Evolutionary conservation across 2,888 invertebrate genomes (phyloP).

Genomic region (Hermodice carunculata): DNA sequence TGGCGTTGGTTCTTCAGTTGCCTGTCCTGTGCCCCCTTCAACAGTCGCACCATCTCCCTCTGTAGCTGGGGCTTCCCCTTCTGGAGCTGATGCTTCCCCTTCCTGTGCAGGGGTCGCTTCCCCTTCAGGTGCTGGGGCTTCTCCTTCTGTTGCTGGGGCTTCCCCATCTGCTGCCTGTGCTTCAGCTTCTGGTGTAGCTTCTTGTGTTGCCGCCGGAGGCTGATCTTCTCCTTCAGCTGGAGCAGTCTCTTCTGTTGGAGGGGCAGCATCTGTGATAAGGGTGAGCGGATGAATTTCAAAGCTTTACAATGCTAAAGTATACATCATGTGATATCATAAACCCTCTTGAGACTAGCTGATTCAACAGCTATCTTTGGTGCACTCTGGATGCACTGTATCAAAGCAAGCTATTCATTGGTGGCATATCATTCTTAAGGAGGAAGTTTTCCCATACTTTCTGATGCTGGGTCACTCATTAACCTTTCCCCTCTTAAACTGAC

Average conservation of each 20-base stretch:
- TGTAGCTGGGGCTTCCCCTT: constrained; percentile 6
- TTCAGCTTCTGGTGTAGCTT: constrained; percentile 12
- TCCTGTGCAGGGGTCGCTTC: neutral
- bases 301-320: too few relatives aligned
- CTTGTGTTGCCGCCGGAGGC: constrained; percentile 4
- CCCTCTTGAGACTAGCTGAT: too few relatives aligned
- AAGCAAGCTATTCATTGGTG: neutral
- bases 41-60: constrained; percentile 11
- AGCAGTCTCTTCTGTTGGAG: constrained; percentile 10
- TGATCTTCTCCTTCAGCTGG: constrained; percentile 8
- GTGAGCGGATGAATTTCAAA: neutral
- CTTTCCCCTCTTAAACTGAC: too few relatives aligned
- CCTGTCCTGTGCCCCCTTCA: constrained; percentile 2
- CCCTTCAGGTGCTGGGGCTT: constrained; percentile 22
- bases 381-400: neutral
- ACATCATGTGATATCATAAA: too few relatives aligned
- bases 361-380: neutral
- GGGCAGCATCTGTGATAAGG: neutral
- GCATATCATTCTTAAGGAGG: neutral
- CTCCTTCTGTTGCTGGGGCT: constrained; percentile 3
- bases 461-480: too few relatives aligned
- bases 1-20: neutral
- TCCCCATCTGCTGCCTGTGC: constrained; percentile 12
- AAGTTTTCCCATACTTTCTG: too few relatives aligned
- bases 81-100: too few relatives aligned